Percentiles rank a stretch among this genome's conserved stretches.
Conservation (phyloP, 2,888 invertebrate genomes). For the Cephus nigrinus region DNA sequence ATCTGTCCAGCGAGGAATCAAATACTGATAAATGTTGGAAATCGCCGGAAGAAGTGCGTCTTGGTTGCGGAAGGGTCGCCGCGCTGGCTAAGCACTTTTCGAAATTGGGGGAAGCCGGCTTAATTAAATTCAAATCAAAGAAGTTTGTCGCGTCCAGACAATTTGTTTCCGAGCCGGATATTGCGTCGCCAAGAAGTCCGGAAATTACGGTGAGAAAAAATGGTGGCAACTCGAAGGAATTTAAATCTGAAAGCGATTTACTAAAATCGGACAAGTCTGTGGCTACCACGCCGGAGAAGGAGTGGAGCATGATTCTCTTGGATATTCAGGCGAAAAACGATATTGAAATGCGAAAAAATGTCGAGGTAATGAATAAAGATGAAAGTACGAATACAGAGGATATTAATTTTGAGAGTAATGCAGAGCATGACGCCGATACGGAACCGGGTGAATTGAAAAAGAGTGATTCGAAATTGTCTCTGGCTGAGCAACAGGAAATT, state of each 20-base stretch:
- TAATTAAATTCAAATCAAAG: constrained; percentile 56
- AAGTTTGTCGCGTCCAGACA: constrained; percentile 46
- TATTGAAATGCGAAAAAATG: constrained; percentile 11
- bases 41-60: constrained; percentile 76
- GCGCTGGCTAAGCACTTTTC: constrained; percentile 77
- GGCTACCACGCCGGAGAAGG: constrained; percentile 44
- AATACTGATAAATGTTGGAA: constrained; percentile 72
- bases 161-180: constrained; percentile 63
- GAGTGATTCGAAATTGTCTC: constrained; percentile 45
- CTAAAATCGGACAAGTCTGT: constrained; percentile 40
- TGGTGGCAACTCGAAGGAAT: constrained; percentile 33
- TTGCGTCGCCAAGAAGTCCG: constrained; percentile 44
- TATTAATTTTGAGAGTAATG: background rate
- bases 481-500: constrained; percentile 53
- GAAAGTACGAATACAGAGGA: constrained; percentile 3
- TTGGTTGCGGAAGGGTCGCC: constrained; percentile 78
- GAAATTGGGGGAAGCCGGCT: constrained; percentile 60
- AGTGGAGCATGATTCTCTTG: constrained; percentile 54
- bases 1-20: constrained; percentile 46
- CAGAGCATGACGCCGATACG: constrained; percentile 6
- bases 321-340: constrained; percentile 49
- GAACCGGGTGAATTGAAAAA: constrained; percentile 17
- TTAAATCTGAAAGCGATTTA: constrained; percentile 57
- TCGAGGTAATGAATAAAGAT: background rate
- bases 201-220: constrained; percentile 21